Evolutionary conservation across 1,140 invertebrate species (phyloP), one percentile per base, ranked within the genome.

Genomic region (Contarinia nasturtii): DNA sequence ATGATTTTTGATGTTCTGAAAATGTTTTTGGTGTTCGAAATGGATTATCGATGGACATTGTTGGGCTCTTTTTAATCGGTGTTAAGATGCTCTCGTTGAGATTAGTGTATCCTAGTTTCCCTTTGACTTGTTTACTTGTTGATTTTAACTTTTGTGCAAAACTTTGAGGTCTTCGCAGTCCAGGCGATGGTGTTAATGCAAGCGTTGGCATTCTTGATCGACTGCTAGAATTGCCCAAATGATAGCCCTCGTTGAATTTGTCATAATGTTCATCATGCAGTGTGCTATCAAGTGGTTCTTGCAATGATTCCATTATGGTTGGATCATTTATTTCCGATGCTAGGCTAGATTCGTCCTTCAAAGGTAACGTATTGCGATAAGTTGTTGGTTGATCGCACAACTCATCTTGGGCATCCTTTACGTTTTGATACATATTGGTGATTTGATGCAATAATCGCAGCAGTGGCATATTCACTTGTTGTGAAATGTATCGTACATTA

Each of bases 351-450:
- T 64, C 61, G 46, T 63, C 61, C 38, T 64, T 64, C 15, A 56
- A 54, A 17, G 60, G 54, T 5, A 54, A 55, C 5, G 18, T 61
- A 49, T 65, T 61, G 53, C 71, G 67, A 37, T 60, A 57, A 17
- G 71, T 58, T 18, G 61, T 61, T 1, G 76, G 75, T 51, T 82
- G 82, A 51, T 77, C 82, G 56, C 77, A 81, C 44, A 96, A 68
- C 54, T 93, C 89, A 55, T 82, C 80, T 60, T 90, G 84, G 1
- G 91, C 94, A 57, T 93, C 87, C 57, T 91, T 89, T 4, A 94
- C 88, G 67, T 95, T 96, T 64, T 92, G 87, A 66, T 95, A 93
- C 88, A 97, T 94, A 51, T 91, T 93, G 52, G 82, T 87, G 52
- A 98, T 92, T 68, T 98, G 93, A 70, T 96, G 90, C 36, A 96